Base-by-base conservation (phyloP, 2,113 vertebrate genomes). In the Gymnocephalus cernua region DNA sequence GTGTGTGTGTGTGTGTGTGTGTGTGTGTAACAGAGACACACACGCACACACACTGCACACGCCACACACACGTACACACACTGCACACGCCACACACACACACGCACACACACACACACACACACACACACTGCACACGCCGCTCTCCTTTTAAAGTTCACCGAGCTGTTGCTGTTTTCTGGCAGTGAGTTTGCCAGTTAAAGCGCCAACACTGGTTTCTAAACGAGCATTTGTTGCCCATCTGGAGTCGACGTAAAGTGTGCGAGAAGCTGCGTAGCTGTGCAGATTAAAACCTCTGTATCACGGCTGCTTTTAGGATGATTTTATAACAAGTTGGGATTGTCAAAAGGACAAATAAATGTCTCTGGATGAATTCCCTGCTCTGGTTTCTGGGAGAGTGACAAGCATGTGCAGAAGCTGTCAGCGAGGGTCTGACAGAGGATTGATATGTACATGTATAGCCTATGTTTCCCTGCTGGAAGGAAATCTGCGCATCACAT, bases 141-240 rank as follows among this genome's bases (percentile, higher is more conserved):
- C 9, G 38, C 38, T 38, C 9, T 38, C 38, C 38, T 38, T 38
- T 38, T 38, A 66, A 88, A 82, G 68, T 82, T 68, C 41, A 53
- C 65, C 23, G 70, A 77, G 87, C 87, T 84, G 87, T 44, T 89
- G 85, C 78, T 72, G n/a, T 32, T 32, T 32, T 32, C 62, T 62
- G 73, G 29, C 80, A 48, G 47, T 21, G 74, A 79, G 45, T 84
- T 81, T 38, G 10, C 10, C 11, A 38, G 38, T 38, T 38, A 38
- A 10, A 38, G 9, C 38, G 38, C 38, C 38, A 38, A 38, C 38
- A 10, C 38, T 10, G 38, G 11, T 38, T 38, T 38, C 7, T 38
- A 53, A 53, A 21, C n/a, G 21, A 53, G 9, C 21, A 53, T 38
- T 38, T 38, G 38, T 38, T 38, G 9, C 10, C 23, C 62, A 18